phyloP scores from a whole-genome alignment of 1,140 invertebrate species.

The Sinonovacula constricta region DNA sequence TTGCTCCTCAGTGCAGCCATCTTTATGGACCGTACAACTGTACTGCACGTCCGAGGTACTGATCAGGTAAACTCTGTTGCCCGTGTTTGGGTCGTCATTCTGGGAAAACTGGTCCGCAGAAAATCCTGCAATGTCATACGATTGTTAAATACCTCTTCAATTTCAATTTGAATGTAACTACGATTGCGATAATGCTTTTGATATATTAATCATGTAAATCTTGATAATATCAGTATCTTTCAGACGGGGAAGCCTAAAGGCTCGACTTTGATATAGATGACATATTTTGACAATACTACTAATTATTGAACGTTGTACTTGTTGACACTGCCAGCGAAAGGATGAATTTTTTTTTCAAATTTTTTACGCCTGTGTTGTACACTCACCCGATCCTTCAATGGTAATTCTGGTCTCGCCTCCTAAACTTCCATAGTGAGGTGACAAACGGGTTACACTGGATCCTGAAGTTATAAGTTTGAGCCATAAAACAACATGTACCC shows the following conservation, averaged over 20 bases:
- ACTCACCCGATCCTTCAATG: conserved; percentile 23
- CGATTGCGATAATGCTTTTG: background rate
- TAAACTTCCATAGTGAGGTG: conserved; percentile 36
- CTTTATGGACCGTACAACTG: background rate
- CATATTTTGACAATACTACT: background rate
- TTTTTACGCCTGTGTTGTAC: background rate
- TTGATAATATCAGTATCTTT: background rate
- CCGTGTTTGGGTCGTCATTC: background rate
- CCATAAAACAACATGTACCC: too few relatives aligned
- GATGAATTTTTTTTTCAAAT: background rate
- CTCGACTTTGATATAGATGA: background rate
- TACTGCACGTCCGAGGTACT: background rate
- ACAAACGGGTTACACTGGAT: background rate
- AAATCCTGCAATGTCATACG: background rate
- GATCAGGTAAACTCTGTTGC: background rate
- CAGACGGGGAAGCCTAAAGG: background rate
- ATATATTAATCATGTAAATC: background rate
- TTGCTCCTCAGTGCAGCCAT: too few relatives aligned
- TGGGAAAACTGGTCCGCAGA: background rate
- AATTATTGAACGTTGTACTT: too few relatives aligned
- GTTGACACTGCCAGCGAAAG: background rate
- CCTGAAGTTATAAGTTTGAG: too few relatives aligned
- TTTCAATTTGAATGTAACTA: background rate
- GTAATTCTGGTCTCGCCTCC: conserved; percentile 37
- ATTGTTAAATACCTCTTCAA: background rate